Percentiles rank a stretch among this genome's conserved stretches.
phyloP scores from a whole-genome alignment of 2,113 vertebrate genomes.

The Myocastor coypus region DNA sequence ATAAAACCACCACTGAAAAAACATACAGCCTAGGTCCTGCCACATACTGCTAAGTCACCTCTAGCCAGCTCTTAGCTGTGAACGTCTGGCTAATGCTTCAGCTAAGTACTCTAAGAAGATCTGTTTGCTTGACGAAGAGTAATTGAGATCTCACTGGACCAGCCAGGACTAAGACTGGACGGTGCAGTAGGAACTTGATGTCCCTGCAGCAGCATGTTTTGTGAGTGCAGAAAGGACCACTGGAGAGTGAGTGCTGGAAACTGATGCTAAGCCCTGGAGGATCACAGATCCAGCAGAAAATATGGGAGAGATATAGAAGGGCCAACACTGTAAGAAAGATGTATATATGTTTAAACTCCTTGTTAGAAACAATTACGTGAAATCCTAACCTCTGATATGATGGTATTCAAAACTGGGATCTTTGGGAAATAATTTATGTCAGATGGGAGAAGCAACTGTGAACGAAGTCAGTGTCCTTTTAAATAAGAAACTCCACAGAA shows the following conservation, averaged over 20 bases:
- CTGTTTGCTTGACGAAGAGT: conserved; percentile 3
- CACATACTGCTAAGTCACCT: background rate
- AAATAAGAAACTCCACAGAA: background rate
- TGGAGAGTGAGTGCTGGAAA: conserved; percentile 28
- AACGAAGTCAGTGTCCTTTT: background rate
- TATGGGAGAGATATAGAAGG: background rate
- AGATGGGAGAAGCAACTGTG: background rate
- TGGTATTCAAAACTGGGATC: background rate
- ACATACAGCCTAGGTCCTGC: background rate
- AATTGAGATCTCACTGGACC: conserved; percentile 39
- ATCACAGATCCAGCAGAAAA: background rate
- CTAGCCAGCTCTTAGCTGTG: background rate
- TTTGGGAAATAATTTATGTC: background rate
- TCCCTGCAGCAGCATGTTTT: background rate
- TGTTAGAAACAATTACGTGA: background rate
- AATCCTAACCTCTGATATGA: background rate
- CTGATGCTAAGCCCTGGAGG: background rate
- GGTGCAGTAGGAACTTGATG: background rate
- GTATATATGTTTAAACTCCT: background rate
- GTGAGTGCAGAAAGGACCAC: background rate
- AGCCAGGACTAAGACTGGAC: background rate
- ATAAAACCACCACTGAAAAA: conserved; percentile 54
- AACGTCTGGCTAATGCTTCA: conserved; percentile 10
- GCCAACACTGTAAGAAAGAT: conserved; percentile 17
- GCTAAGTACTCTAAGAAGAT: background rate